Percentiles rank a stretch among this genome's conserved stretches.
Conservation (phyloP, 2,113 vertebrate genomes). For the Mormyrus lacerda region DNA sequence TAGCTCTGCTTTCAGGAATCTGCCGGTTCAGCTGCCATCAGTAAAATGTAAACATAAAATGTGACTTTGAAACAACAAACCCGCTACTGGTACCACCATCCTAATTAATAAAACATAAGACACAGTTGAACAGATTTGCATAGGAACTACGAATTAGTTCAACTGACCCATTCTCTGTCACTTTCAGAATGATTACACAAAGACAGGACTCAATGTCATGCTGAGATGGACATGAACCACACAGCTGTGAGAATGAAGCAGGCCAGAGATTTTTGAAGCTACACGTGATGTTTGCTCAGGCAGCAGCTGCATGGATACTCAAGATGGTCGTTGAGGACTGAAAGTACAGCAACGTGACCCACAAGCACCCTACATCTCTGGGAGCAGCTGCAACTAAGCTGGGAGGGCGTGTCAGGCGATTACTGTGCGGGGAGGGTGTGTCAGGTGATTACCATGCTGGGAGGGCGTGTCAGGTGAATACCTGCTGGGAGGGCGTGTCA, state of each 20-base stretch:
- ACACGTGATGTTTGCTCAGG: not conserved
- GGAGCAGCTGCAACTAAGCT: not conserved
- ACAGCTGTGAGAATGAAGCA: not conserved
- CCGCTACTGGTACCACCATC: not conserved
- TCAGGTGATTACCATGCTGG: not conserved
- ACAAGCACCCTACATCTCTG: not conserved
- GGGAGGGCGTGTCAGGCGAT: not conserved
- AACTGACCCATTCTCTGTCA: not conserved
- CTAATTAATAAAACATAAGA: not conserved
- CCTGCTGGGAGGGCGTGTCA: no score
- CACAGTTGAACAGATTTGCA: not conserved
- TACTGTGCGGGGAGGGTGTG: not conserved
- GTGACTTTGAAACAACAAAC: not conserved
- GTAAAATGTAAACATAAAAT: not conserved
- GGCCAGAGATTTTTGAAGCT: not conserved
- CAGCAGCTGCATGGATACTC: not conserved
- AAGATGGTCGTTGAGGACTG: not conserved
- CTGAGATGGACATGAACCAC: not conserved
- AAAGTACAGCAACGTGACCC: not conserved
- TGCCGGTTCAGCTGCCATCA: not conserved
- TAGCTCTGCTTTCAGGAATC: not conserved
- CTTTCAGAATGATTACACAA: not conserved
- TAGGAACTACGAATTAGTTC: not conserved
- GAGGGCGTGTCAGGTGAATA: no score
- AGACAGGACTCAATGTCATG: not conserved